Percentiles rank a stretch among this genome's conserved stretches.
Evolutionary conservation across 53 echinoderm and acorn worm genomes (phyloP).

Genomic region (Crossaster papposus): DNA sequence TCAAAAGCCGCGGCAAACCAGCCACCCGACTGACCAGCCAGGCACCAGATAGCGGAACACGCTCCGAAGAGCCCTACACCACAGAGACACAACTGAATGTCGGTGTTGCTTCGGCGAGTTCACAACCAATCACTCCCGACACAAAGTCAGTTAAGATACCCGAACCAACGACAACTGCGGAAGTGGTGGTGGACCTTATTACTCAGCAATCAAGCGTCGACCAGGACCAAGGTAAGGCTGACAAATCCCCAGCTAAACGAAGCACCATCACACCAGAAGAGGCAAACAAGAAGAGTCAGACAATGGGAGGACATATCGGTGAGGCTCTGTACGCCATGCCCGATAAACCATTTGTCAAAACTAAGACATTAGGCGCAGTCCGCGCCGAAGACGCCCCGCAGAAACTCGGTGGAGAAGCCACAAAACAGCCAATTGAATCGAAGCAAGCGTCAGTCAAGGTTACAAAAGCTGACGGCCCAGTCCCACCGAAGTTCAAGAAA

Average conservation of each 20-base stretch:
- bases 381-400: not conserved
- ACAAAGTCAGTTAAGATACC: not conserved
- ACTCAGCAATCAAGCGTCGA: not conserved
- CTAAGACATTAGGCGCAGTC: not conserved
- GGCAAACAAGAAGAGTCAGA: not conserved
- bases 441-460: not conserved
- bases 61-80: not conserved
- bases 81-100: not conserved
- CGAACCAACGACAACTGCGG: not conserved
- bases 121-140: not conserved
- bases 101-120: not conserved
- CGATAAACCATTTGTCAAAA: not conserved
- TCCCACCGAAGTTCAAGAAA: not conserved
- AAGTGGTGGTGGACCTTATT: not conserved
- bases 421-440: not conserved
- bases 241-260: not conserved
- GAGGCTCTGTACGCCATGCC: not conserved
- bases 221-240: not conserved
- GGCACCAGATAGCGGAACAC: not conserved
- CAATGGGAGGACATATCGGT: not conserved
- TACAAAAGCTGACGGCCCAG: not conserved
- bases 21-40: not conserved
- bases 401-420: not conserved
- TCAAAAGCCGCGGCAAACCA: not conserved
- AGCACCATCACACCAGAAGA: not conserved